phyloP scores from a whole-genome alignment of 2,113 vertebrate genomes.

The Bathybates hornii region DNA sequence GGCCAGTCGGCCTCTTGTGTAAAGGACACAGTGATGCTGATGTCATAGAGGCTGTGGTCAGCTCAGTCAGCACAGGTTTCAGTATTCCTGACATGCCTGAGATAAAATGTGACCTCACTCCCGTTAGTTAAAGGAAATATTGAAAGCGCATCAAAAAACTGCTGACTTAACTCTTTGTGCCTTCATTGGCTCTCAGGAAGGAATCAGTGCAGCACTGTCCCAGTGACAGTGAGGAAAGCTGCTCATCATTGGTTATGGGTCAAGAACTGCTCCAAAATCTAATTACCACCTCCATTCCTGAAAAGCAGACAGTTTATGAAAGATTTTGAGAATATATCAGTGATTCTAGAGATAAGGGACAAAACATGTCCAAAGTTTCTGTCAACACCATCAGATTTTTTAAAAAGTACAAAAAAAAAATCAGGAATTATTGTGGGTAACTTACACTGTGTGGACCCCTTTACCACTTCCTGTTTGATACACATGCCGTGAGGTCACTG shows the following conservation, averaged over 20 bases:
- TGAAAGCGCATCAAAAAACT: not conserved
- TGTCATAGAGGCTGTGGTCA: not conserved
- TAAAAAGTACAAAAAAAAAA: not conserved
- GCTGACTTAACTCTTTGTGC: not conserved
- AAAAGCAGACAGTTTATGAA: not conserved
- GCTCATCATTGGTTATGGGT: rapidly evolving
- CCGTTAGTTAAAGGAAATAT: not conserved
- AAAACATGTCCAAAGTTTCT: not conserved
- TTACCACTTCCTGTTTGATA: not conserved
- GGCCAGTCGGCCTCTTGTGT: not conserved
- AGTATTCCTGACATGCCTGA: not conserved
- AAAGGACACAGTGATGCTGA: not conserved
- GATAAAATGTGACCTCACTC: not conserved
- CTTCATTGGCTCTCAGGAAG: not conserved
- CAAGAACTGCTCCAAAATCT: rapidly evolving
- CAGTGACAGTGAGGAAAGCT: not conserved
- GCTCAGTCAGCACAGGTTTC: not conserved
- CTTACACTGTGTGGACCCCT: not conserved
- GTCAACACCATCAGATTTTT: not conserved
- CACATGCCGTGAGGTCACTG: not conserved
- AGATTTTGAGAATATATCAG: not conserved
- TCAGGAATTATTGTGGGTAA: not conserved
- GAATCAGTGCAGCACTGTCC: rapidly evolving
- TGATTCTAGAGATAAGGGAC: too few species aligned
- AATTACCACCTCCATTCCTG: not conserved